Conservation (phyloP, 2,797 vertebrate genomes). For the Rhincodon typus region DNA sequence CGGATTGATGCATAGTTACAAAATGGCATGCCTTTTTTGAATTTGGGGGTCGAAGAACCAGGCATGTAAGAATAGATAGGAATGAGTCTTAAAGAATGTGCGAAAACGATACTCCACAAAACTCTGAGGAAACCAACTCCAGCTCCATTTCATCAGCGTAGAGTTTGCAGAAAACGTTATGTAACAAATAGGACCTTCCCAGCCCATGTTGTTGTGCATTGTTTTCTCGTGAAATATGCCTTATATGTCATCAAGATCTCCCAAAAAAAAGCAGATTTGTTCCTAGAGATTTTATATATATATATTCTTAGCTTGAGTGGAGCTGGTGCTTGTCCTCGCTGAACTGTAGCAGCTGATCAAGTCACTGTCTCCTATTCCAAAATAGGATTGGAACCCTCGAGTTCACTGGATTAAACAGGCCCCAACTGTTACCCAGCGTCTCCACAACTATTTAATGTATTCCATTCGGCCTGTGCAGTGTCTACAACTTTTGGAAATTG, state of each 20-base stretch:
- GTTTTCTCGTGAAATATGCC: not conserved
- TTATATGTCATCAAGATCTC: not conserved
- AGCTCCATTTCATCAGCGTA: not conserved
- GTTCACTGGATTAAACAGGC: slow-evolving; percentile 52
- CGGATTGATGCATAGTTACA: not conserved
- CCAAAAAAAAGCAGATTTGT: not conserved
- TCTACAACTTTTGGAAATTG: not conserved
- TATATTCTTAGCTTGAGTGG: not conserved
- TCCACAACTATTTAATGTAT: not conserved
- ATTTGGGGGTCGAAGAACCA: not conserved
- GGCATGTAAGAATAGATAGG: not conserved
- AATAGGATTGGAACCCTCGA: slow-evolving; percentile 59
- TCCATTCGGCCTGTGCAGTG: too few relatives aligned
- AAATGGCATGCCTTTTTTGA: not conserved
- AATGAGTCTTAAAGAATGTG: not conserved
- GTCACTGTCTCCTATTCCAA: slow-evolving; percentile 58
- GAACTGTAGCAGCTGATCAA: slow-evolving; percentile 46
- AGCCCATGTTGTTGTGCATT: not conserved
- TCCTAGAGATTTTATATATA: not conserved
- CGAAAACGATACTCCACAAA: not conserved
- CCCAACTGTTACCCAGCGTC: slow-evolving; percentile 45
- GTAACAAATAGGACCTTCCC: not conserved
- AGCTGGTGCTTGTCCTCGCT: not conserved
- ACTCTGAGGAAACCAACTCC: not conserved
- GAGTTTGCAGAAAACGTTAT: not conserved